phyloP scores from a whole-genome alignment of 2,113 vertebrate species.

The Speoplatyrhinus poulsoni region DNA sequence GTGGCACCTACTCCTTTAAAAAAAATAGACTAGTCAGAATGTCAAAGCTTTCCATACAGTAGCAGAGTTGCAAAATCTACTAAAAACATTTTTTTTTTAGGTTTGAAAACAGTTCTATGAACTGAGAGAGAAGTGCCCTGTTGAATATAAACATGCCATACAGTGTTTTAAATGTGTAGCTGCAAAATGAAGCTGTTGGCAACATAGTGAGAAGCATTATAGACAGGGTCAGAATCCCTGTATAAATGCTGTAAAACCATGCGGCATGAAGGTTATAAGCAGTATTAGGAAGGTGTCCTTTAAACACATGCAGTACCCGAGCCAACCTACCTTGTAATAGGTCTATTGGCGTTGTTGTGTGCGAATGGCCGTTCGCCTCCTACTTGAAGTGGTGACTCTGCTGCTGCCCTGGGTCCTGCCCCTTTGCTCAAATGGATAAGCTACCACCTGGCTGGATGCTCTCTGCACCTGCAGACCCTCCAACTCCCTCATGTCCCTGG shows the following conservation, averaged over 20 bases:
- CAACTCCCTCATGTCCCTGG: conserved; percentile 82
- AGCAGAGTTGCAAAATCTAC: no score
- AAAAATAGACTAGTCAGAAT: no score
- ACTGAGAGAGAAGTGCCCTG: no score
- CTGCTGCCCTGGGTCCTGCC: conserved; percentile 64
- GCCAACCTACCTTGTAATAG: conserved; percentile 45
- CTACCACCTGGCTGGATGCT: conserved; percentile 71
- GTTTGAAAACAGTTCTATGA: neutral
- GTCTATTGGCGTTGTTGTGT: conserved; percentile 64
- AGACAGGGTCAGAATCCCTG: no score
- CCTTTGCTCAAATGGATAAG: conserved; percentile 74
- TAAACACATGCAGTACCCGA: neutral
- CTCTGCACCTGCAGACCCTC: conserved; percentile 68
- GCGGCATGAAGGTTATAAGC: no score
- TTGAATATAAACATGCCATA: neutral
- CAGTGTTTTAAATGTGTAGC: neutral
- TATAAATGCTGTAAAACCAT: no score
- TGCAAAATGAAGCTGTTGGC: no score
- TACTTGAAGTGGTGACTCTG: conserved; percentile 60
- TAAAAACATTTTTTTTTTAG: neutral
- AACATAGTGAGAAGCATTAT: no score
- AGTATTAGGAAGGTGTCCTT: no score
- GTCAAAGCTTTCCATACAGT: no score
- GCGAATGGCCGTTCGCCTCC: conserved; percentile 59
- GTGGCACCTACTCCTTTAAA: no score